phyloP scores from a whole-genome alignment of 2,888 invertebrate species.

The Aleiodes testaceus region DNA sequence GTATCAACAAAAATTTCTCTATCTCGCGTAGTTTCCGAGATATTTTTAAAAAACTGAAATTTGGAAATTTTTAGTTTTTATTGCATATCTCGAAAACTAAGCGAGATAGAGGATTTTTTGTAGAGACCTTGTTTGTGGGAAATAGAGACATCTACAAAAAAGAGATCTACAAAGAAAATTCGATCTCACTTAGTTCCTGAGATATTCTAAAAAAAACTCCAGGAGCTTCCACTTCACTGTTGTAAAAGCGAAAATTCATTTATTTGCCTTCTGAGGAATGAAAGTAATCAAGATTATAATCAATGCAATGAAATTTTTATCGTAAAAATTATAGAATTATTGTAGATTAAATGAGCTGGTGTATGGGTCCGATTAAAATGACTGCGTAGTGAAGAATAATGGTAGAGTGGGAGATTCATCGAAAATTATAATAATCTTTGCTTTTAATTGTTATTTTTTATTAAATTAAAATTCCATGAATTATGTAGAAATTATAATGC shows the following conservation, averaged over 20 bases:
- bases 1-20: too few relatives aligned
- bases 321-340: constrained; percentile 45
- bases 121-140: neutral
- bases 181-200: too few relatives aligned
- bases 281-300: constrained; percentile 18
- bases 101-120: too few relatives aligned
- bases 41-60: too few relatives aligned
- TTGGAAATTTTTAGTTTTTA: too few relatives aligned
- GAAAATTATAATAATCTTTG: constrained; percentile 3
- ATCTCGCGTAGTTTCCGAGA: too few relatives aligned
- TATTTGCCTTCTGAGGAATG: constrained; percentile 7
- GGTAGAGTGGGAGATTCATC: constrained; percentile 8
- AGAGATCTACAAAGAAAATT: too few relatives aligned
- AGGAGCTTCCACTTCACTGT: constrained; percentile 28
- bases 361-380: constrained; percentile 70
- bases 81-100: too few relatives aligned
- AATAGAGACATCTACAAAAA: constrained; percentile 12
- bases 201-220: too few relatives aligned
- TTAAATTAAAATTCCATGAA: neutral
- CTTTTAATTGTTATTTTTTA: constrained; percentile 6
- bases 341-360: constrained; percentile 66
- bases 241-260: constrained; percentile 32
- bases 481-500: neutral
- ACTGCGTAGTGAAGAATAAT: constrained; percentile 55
- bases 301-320: constrained; percentile 41